Percentiles rank a stretch among this genome's conserved stretches.
Evolutionary conservation across 2,113 vertebrate genomes (phyloP).

Genomic region (Sapajus apella): DNA sequence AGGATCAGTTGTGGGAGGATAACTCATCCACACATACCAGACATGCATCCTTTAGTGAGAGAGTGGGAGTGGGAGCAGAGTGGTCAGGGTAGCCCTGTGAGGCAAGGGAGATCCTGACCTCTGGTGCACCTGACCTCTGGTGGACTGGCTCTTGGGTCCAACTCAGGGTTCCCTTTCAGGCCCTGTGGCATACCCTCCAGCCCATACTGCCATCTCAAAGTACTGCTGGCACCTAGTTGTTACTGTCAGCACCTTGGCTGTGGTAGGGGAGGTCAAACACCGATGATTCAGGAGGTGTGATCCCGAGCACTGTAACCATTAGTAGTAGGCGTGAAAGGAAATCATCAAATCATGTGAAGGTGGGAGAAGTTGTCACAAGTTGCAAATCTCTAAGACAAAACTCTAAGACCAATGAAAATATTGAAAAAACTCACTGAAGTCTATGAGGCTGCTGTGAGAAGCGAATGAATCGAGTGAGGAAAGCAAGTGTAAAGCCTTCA

Average conservation of each 20-base stretch:
- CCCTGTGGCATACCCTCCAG: neutral
- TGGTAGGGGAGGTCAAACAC: neutral
- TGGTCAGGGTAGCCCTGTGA: too few relatives aligned
- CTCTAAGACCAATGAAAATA: neutral
- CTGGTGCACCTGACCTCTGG: neutral
- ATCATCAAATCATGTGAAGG: neutral
- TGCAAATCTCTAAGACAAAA: neutral
- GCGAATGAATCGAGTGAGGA: neutral
- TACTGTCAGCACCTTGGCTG: neutral
- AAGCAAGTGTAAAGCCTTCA: neutral
- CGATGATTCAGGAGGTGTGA: neutral
- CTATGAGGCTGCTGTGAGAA: slow-evolving; percentile 1
- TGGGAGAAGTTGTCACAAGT: neutral
- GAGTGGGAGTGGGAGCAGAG: neutral
- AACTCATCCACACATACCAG: too few relatives aligned
- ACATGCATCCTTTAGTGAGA: too few relatives aligned
- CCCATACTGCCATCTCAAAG: neutral
- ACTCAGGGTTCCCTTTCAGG: neutral
- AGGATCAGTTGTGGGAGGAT: neutral
- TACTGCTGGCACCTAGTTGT: neutral
- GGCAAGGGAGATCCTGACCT: neutral
- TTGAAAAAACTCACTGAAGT: neutral
- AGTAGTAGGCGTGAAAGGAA: neutral
- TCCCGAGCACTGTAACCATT: neutral
- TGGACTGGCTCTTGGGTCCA: neutral